phyloP scores from a whole-genome alignment of 1,140 invertebrate genomes.

The Trigoniulus corallinus region DNA sequence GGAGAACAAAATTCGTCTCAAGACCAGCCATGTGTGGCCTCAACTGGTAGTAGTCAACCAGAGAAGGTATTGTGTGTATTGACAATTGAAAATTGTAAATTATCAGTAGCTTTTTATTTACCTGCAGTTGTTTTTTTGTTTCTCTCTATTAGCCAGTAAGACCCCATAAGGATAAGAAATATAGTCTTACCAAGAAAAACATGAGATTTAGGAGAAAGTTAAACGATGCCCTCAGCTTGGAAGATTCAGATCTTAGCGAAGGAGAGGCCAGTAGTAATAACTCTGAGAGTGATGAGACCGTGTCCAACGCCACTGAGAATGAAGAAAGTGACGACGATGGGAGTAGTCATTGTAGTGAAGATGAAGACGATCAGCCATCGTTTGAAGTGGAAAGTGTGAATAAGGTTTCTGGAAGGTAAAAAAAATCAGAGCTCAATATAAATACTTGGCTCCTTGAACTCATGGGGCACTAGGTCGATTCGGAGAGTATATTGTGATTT shows the following conservation, averaged over 20 bases:
- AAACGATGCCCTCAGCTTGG: constrained; percentile 15
- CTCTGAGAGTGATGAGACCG: neutral
- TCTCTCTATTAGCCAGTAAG: too few relatives aligned
- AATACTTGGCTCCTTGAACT: neutral
- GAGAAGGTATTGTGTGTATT: too few relatives aligned
- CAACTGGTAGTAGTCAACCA: too few relatives aligned
- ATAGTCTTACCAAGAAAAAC: too few relatives aligned
- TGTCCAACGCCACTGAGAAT: neutral
- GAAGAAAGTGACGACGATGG: too few relatives aligned
- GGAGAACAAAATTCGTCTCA: too few relatives aligned
- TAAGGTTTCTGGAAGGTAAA: neutral
- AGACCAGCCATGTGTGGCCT: too few relatives aligned
- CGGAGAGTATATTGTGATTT: neutral
- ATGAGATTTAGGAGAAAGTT: constrained; percentile 21
- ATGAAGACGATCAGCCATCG: neutral
- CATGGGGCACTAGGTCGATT: neutral
- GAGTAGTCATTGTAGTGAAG: neutral
- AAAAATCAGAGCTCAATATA: neutral
- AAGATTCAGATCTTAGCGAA: constrained; percentile 22
- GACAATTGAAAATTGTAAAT: too few relatives aligned
- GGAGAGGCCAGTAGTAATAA: constrained; percentile 5
- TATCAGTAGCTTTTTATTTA: too few relatives aligned
- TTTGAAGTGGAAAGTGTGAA: neutral
- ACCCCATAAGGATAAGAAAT: too few relatives aligned
- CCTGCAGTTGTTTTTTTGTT: too few relatives aligned